These are phyloP conservation scores for Lacerta viridis DNA, from an alignment of 2,797 vertebrate genomes.

Conservation along the genomic window DNA sequence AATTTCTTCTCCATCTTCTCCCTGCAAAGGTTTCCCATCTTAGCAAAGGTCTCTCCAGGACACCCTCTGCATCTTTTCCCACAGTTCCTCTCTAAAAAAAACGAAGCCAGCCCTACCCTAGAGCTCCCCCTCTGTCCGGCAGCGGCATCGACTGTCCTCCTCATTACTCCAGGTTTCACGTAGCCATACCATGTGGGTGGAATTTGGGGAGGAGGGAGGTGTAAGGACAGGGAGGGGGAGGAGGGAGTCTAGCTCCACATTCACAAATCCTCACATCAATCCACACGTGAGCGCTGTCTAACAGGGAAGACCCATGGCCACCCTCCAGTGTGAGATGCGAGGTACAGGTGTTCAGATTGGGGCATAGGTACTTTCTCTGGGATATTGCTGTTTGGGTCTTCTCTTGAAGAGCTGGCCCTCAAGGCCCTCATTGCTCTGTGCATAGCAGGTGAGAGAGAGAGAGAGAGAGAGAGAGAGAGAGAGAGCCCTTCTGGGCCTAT, in stretches of 20 bases:
- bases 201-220: neutral
- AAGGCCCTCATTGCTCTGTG: neutral
- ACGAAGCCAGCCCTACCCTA: rapidly evolving
- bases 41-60: slow-evolving; percentile 51
- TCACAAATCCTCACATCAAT: neutral
- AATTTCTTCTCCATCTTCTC: neutral
- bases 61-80: slow-evolving; percentile 55
- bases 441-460: neutral
- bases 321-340: too few species aligned
- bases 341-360: neutral
- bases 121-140: rapidly evolving
- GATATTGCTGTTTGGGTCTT: too few species aligned
- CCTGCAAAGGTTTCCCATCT: slow-evolving; percentile 35
- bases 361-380: neutral
- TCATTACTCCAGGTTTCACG: slow-evolving; percentile 29
- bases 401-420: neutral
- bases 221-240: neutral
- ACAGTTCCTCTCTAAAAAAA: slow-evolving; percentile 40
- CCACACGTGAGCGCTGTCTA: neutral
- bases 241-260: neutral
- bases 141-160: slow-evolving; percentile 19
- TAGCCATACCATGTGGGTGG: slow-evolving; percentile 42
- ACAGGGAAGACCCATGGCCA: too few species aligned
- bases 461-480: too few species aligned
- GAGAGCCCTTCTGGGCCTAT: neutral